These are phyloP conservation scores for Unio pictorum DNA, from an alignment of 2,888 invertebrate genomes.

Conservation along the genomic window DNA sequence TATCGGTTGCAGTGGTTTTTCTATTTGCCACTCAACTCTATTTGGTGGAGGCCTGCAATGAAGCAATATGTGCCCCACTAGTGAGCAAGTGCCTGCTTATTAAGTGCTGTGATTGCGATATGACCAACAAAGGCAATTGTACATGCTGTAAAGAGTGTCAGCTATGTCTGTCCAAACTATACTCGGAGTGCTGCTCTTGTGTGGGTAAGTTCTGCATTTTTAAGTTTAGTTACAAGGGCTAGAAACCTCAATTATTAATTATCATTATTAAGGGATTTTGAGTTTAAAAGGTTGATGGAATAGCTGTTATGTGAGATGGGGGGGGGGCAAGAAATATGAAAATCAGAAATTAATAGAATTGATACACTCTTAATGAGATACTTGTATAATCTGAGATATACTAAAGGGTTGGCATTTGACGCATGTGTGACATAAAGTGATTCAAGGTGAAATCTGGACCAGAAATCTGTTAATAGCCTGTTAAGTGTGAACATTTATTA, in stretches of 20 bases:
- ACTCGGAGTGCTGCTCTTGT: conserved; percentile 96
- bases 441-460: too few species aligned
- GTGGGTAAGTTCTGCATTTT: conserved; percentile 82
- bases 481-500: too few species aligned
- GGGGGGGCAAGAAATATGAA: too few species aligned
- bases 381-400: too few species aligned
- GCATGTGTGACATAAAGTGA: too few species aligned
- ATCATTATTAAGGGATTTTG: conserved; percentile 3
- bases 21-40: conserved; percentile 10
- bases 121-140: conserved; percentile 80
- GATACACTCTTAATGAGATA: too few species aligned
- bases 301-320: too few species aligned
- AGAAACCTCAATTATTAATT: conserved; percentile 4
- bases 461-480: too few species aligned
- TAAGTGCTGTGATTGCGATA: conserved; percentile 95
- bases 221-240: not conserved
- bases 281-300: too few species aligned
- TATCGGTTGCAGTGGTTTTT: too few species aligned
- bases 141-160: conserved; percentile 96
- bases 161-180: conserved; percentile 89
- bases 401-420: too few species aligned
- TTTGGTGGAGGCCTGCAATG: conserved; percentile 80
- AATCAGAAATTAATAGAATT: too few species aligned
- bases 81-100: conserved; percentile 97
- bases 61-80: conserved; percentile 94